Evolutionary conservation across 2,113 vertebrate genomes (phyloP), one percentile per base, ranked within the genome.

Genomic region (Sylvilagus bachmani): DNA sequence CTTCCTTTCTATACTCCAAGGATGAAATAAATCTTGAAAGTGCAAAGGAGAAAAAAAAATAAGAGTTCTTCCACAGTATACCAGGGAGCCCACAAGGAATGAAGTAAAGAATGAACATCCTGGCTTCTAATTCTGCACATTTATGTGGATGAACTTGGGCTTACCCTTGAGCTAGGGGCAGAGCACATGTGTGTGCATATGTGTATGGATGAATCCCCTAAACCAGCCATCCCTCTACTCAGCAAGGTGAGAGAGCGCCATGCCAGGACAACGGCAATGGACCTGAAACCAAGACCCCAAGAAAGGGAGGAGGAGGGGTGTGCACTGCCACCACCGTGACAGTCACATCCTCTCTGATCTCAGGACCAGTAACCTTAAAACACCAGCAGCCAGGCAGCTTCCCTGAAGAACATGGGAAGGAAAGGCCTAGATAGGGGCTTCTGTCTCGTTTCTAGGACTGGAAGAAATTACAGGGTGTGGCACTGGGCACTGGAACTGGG

Each of bases 11-110:
- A 5, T 88, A 73, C 13, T 95, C 77, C 71, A 77, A 81, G 90
- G 67, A 84, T 17, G 71, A 96, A 97, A 96, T 95, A 96, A 96
- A 96, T 95, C 93, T 96, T 87, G 86, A 87, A 78, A 97, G 93
- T 78, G 33, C 36, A 94, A 44, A 24, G 24, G 53, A 94, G 51
- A 29, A 51, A 77, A 86, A 90, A 49, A 17, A 36, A 62, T 71
- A 73, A 67, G 53, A 80, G 44, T 38, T 89, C 67, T 92, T 73
- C 29, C 64, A 90, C 90, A 91, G 64, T 81, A 81, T 86, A 83
- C 36, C 29, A 67, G 14, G 3, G 5, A 51, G 33, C 6, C 85
- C 87, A 10, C 11, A 78, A 66, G 84, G 70, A 94, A 77, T 58
- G 78, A 83, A 21, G 13, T 33, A 70, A 82, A 91, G 80, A 86